Conservation (phyloP, 2,888 invertebrate species). For the Julus scandinavius region DNA sequence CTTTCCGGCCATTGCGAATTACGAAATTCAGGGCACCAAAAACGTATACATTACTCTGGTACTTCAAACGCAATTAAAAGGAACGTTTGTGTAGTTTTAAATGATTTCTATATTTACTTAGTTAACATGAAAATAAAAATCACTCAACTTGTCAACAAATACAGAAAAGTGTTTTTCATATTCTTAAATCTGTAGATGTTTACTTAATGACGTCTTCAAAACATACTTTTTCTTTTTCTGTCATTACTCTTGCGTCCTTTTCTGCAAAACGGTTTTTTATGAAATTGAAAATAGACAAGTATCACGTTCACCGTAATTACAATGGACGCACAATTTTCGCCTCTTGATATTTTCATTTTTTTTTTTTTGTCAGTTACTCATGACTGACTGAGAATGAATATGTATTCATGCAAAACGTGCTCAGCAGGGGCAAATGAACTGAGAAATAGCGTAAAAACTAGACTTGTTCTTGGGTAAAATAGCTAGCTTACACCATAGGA, state of each 20-base stretch:
- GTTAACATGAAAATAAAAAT: too few relatives aligned
- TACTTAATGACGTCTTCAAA: too few relatives aligned
- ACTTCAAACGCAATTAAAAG: not conserved
- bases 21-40: not conserved
- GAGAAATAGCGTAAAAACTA: slow-evolving; percentile 22
- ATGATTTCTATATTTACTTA: too few relatives aligned
- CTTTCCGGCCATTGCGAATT: not conserved
- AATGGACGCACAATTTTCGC: not conserved
- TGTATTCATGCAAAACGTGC: not conserved
- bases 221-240: too few relatives aligned
- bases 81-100: too few relatives aligned
- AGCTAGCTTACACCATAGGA: slow-evolving; percentile 24
- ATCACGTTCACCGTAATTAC: not conserved
- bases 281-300: not conserved
- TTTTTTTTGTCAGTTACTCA: not conserved
- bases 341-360: not conserved
- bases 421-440: slow-evolving; percentile 33
- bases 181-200: too few relatives aligned
- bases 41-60: not conserved
- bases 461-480: not conserved
- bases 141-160: too few relatives aligned
- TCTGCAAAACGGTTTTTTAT: not conserved
- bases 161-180: too few relatives aligned
- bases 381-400: slow-evolving; percentile 26
- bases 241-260: not conserved